phyloP scores from a whole-genome alignment of 1,140 invertebrate genomes.

The Chrysomallon squamiferum region DNA sequence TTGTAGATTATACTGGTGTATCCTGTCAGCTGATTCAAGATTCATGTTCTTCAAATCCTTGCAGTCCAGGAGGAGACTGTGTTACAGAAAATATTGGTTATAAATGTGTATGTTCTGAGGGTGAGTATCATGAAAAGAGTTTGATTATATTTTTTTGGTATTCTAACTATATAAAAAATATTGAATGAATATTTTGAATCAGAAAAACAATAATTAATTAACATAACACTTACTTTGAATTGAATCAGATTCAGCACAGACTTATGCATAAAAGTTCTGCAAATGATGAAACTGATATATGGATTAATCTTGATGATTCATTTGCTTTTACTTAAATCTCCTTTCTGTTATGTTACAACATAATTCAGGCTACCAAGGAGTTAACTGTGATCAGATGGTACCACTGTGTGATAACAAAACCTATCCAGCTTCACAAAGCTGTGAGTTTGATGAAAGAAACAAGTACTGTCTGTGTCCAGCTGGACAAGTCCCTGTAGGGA shows the following conservation, averaged over 20 bases:
- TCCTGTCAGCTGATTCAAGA: constrained; percentile 5
- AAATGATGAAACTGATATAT: no score
- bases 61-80: not conserved
- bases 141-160: no score
- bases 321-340: no score
- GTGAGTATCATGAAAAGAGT: no score
- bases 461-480: not conserved
- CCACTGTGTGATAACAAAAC: not conserved
- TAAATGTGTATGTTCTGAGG: not conserved
- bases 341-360: no score
- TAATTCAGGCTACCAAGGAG: not conserved
- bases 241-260: no score
- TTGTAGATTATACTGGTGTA: not conserved
- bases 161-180: no score
- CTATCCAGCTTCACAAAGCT: not conserved
- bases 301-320: no score
- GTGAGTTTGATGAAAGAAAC: not conserved
- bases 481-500: not conserved
- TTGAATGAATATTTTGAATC: no score
- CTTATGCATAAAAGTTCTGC: no score
- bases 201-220: no score
- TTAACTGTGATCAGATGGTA: not conserved
- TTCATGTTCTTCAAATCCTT: not conserved
- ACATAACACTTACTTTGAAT: no score
- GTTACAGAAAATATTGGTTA: not conserved